Base-by-base conservation (phyloP, 2,113 vertebrate genomes). In the Microtus montanus region DNA sequence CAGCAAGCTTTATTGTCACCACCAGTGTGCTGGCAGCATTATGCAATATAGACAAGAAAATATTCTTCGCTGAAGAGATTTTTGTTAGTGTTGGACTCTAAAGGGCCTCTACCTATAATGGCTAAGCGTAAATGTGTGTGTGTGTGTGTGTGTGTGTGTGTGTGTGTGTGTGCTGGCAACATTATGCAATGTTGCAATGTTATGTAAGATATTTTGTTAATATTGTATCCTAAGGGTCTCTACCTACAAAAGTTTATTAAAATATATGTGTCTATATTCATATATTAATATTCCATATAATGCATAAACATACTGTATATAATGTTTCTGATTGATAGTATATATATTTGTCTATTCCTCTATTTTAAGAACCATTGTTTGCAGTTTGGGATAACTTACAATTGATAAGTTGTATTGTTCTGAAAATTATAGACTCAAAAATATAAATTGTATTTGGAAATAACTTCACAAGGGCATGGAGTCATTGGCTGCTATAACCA, bases 401-500 rank as follows among this genome's bases (percentile, higher is more conserved):
- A 77, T 71, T 44, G 86, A 4, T 30, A 24, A 54, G 12, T 74
- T 87, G 74, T 26, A 30, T 58, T n/a, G 83, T 78, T 17, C 7
- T 68, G 44, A 73, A 61, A 93, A n/a, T 5, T n/a, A 20, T 26
- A 83, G 44, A 61, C 22, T 80, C 13, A 73, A 54, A 1, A 41
- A 8, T 12, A n/a, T 20, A 47, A 22, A n/a, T 7, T 61, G 1
- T 33, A 63, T 87, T 86, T 58, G 3, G n/a, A 78, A 80, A 77
- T 30, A 52, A 79, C 14, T 68, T 73, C 26, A 47, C 28, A 91
- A 66, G 3, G 0, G 3, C 82, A 87, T 8, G 28, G 5, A 17
- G 63, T 70, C 6, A 4, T 9, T 49, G 47, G 1, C 0, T 58
- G 1, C 20, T 6, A 0, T 20, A 64, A 30, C 24, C 11, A 86